These are phyloP conservation scores for Origma solitaria DNA, from an alignment of 2,113 vertebrate species.

Conservation along the genomic window DNA sequence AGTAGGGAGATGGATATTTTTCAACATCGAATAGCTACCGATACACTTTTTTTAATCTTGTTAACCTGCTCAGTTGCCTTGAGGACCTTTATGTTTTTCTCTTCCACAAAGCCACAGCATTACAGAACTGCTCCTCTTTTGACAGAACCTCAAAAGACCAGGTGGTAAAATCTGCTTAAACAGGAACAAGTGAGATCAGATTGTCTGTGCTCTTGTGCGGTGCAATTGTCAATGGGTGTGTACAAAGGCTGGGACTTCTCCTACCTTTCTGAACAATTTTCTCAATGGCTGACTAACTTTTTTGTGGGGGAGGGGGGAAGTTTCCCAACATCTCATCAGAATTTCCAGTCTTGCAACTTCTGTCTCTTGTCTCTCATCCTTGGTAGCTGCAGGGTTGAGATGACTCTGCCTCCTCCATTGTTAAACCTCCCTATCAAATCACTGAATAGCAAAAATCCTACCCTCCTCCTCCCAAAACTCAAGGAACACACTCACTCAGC, in stretches of 20 bases:
- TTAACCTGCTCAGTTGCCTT: background rate
- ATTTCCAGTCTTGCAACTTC: background rate
- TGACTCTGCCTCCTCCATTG: background rate
- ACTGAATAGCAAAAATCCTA: background rate
- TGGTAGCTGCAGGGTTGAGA: background rate
- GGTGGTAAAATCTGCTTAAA: background rate
- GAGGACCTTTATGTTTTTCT: background rate
- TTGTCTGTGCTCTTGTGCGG: background rate
- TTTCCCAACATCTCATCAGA: background rate
- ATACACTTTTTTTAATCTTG: background rate
- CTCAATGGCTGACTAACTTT: background rate
- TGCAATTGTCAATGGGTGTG: background rate
- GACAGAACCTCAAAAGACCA: background rate
- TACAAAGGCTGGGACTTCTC: background rate
- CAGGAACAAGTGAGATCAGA: background rate
- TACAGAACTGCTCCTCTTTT: background rate
- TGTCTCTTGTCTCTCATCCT: background rate
- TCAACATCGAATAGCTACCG: background rate
- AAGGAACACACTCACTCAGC: background rate
- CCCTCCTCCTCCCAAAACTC: background rate
- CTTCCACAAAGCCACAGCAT: background rate
- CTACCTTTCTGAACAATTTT: background rate
- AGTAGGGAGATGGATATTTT: background rate
- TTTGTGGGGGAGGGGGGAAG: background rate
- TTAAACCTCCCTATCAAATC: background rate